Evolutionary conservation across 2,797 vertebrate genomes (phyloP).

Genomic region (Calcarius lapponicus): DNA sequence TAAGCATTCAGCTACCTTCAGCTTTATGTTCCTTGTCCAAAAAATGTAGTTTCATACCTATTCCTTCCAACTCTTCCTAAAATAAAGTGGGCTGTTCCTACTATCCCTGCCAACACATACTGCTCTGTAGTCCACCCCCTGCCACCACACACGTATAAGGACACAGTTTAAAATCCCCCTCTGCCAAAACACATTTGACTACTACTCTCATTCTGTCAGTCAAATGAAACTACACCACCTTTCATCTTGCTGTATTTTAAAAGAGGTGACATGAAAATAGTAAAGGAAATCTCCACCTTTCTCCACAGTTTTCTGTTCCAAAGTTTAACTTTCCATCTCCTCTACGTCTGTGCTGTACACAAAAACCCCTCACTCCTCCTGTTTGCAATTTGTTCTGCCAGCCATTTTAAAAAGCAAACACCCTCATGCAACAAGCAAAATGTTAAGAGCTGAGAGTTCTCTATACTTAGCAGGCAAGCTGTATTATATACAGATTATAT

Average conservation of each 20-base stretch:
- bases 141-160: not conserved
- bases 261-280: not conserved
- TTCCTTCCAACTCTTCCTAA: not conserved
- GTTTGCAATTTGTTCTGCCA: not conserved
- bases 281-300: not conserved
- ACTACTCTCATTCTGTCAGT: not conserved
- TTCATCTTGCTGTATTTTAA: not conserved
- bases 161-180: not conserved
- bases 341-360: not conserved
- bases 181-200: not conserved
- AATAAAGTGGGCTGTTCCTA: not conserved
- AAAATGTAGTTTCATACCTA: not conserved
- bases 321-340: not conserved
- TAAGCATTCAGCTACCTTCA: not conserved
- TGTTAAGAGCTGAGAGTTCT: not conserved
- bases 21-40: not conserved
- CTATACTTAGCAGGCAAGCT: not conserved
- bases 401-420: not conserved
- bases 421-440: not conserved
- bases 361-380: not conserved
- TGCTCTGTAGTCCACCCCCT: not conserved
- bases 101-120: not conserved
- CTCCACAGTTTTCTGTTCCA: not conserved
- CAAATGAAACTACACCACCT: not conserved
- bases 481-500: not conserved